phyloP scores from a whole-genome alignment of 2,888 invertebrate species.

The Sinelater perroti region DNA sequence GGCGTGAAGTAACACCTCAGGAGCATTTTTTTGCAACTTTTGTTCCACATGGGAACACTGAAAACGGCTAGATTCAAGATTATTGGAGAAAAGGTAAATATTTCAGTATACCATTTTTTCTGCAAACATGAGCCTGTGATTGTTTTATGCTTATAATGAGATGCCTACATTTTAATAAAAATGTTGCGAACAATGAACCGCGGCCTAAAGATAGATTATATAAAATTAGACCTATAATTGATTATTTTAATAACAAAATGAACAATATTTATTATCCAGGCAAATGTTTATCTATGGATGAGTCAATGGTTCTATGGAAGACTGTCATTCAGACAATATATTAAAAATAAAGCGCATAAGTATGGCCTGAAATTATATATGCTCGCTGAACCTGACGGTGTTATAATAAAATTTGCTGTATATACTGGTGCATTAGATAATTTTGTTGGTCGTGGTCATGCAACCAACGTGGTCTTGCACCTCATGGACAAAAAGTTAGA shows the following conservation, averaged over 20 bases:
- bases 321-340: conserved; percentile 44
- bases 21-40: conserved; percentile 52
- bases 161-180: conserved; percentile 32
- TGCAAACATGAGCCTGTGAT: conserved; percentile 32
- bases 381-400: conserved; percentile 40
- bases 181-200: background rate
- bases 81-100: conserved; percentile 38
- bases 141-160: conserved; percentile 35
- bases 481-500: conserved; percentile 38
- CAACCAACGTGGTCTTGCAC: conserved; percentile 40
- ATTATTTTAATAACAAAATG: conserved; percentile 31
- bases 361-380: conserved; percentile 47
- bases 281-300: conserved; percentile 41
- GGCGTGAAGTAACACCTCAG: conserved; percentile 43
- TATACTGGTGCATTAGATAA: conserved; percentile 43
- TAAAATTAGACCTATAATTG: conserved; percentile 25
- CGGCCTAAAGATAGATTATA: conserved; percentile 1
- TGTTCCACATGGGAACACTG: conserved; percentile 40
- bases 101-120: conserved; percentile 17
- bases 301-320: conserved; percentile 42
- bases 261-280: conserved; percentile 34
- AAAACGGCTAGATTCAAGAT: conserved; percentile 30
- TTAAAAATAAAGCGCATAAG: conserved; percentile 43
- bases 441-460: conserved; percentile 43
- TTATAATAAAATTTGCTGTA: conserved; percentile 41